These are phyloP conservation scores for Nasonia vitripennis DNA, from an alignment of 1,140 invertebrate genomes.

Conservation along the genomic window DNA sequence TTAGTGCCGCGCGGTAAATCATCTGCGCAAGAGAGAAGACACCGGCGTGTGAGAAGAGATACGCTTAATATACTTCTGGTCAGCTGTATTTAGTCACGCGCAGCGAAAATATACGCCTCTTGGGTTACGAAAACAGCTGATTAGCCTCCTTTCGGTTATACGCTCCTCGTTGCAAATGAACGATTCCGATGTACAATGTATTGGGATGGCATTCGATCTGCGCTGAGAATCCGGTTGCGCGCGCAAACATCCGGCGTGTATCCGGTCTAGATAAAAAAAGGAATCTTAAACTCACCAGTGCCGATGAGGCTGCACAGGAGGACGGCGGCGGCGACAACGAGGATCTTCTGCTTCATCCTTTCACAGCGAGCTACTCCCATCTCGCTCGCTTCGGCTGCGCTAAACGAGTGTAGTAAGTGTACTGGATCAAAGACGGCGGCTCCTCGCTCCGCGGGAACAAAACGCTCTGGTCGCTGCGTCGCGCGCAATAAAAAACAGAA, in stretches of 20 bases:
- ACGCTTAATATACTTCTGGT: not conserved
- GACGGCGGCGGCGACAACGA: not conserved
- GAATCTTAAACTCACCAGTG: conserved; percentile 20
- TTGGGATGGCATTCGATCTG: too few relatives aligned
- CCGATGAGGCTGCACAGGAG: not conserved
- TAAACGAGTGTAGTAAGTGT: not conserved
- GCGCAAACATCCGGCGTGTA: too few relatives aligned
- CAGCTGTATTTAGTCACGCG: not conserved
- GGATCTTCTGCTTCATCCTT: not conserved
- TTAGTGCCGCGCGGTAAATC: not conserved
- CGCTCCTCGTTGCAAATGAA: too few relatives aligned
- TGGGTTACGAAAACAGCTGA: too few relatives aligned
- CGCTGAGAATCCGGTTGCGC: too few relatives aligned
- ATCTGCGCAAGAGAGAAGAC: not conserved
- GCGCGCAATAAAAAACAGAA: not conserved
- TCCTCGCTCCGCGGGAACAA: not conserved
- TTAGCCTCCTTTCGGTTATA: too few relatives aligned
- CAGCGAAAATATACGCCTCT: not conserved
- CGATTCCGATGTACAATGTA: too few relatives aligned
- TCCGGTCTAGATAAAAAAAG: not conserved
- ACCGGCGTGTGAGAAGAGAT: not conserved
- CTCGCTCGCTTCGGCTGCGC: not conserved
- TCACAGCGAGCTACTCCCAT: not conserved
- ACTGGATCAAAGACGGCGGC: not conserved
- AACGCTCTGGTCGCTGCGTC: not conserved